phyloP scores from a whole-genome alignment of 2,888 invertebrate species.

The Drosophila rellima region DNA sequence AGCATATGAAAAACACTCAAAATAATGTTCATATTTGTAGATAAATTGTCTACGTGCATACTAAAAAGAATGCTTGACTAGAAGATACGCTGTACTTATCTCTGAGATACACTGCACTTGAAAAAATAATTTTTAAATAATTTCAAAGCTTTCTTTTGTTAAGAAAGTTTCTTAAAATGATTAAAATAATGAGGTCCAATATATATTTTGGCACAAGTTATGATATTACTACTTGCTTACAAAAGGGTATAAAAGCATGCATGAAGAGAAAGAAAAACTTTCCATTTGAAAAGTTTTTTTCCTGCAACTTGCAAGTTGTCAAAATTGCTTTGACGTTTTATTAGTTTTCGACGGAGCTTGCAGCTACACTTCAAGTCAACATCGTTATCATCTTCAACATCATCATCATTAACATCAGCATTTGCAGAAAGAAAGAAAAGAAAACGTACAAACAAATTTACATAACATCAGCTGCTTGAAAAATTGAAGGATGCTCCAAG shows the following conservation, averaged over 20 bases:
- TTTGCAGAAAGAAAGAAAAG: conserved; percentile 34
- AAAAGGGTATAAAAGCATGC: no score
- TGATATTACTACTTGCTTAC: background rate
- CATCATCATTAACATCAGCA: conserved; percentile 19
- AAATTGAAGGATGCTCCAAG: conserved; percentile 72
- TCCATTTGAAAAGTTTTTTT: conserved; percentile 46
- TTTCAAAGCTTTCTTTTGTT: no score
- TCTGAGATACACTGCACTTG: background rate
- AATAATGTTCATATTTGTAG: conserved; percentile 8
- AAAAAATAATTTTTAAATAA: background rate
- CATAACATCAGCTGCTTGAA: conserved; percentile 63
- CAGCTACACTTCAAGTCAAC: conserved; percentile 48
- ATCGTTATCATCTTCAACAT: conserved; percentile 22
- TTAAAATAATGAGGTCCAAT: background rate
- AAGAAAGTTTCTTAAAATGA: background rate
- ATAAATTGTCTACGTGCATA: background rate
- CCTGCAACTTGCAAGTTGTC: conserved; percentile 67
- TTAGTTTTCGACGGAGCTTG: conserved; percentile 65
- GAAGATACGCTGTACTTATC: background rate
- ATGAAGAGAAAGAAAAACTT: conserved; percentile 31
- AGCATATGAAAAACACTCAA: conserved; percentile 5
- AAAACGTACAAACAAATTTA: conserved; percentile 59
- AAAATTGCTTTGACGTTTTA: conserved; percentile 81
- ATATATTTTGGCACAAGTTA: background rate
- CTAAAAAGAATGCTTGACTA: no score